Percentiles rank a stretch among this genome's conserved stretches.
Conservation (phyloP, 2,888 invertebrate genomes). For the Ormyrus nitidulus region DNA sequence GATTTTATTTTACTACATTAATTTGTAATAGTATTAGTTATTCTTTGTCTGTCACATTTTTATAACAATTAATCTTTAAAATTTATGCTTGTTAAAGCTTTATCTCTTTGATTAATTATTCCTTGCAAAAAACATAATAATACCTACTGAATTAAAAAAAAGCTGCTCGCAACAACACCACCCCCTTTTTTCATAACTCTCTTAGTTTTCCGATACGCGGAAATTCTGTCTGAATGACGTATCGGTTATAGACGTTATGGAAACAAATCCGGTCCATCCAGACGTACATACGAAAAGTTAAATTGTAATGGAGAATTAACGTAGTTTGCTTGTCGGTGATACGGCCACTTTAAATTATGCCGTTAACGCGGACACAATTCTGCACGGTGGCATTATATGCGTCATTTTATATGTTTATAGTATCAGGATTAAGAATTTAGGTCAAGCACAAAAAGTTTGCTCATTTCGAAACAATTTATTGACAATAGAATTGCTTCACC, state of each 20-base stretch:
- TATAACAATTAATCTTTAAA: no score
- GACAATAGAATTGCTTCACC: conserved; percentile 58
- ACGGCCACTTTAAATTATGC: conserved; percentile 44
- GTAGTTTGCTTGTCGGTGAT: neutral
- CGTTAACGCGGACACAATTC: conserved; percentile 18
- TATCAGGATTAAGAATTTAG: no score
- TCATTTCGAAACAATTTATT: conserved; percentile 51
- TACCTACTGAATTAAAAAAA: no score
- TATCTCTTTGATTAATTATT: no score
- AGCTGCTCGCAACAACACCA: no score
- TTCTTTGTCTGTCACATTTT: no score
- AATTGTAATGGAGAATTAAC: conserved; percentile 47
- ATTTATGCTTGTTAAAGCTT: no score
- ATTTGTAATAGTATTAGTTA: no score
- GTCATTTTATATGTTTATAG: neutral
- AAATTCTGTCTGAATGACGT: neutral
- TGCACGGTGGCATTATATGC: conserved; percentile 1
- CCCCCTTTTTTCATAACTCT: neutral
- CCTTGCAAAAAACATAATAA: no score
- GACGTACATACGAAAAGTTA: neutral
- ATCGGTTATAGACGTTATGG: neutral
- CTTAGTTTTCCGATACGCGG: neutral
- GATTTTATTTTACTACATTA: no score
- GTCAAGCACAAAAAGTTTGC: neutral
- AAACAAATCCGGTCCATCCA: conserved; percentile 15